Evolutionary conservation across 2,113 vertebrate genomes (phyloP).

Genomic region (Prochilodus magdalenae): DNA sequence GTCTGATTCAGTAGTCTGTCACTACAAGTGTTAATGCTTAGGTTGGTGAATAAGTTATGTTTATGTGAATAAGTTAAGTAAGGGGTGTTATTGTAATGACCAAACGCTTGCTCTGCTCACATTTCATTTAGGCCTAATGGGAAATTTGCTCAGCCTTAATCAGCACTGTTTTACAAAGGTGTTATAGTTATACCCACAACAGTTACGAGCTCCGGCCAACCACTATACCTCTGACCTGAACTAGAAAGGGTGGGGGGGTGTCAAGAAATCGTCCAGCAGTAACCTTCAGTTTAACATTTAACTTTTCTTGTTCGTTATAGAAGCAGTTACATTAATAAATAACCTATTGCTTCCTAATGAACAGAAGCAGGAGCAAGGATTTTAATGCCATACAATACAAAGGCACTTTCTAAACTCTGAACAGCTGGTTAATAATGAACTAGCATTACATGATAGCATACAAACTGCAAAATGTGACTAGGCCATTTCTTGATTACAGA

Average conservation of each 20-base stretch:
- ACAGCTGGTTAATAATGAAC: constrained; percentile 30
- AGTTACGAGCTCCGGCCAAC: background rate
- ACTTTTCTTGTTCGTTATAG: constrained; percentile 10
- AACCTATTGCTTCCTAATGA: constrained; percentile 50
- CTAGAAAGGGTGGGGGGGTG: background rate
- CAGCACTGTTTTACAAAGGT: background rate
- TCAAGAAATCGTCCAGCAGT: background rate
- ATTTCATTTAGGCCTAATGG: background rate
- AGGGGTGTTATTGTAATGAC: background rate
- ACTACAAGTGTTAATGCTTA: background rate
- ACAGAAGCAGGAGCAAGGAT: constrained; percentile 4
- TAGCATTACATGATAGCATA: background rate
- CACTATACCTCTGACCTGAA: background rate
- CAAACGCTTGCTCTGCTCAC: background rate
- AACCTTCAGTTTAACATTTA: constrained; percentile 36
- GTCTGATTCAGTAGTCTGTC: background rate
- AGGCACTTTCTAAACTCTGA: background rate
- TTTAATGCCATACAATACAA: background rate
- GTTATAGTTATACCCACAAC: background rate
- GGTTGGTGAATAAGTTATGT: too few relatives aligned
- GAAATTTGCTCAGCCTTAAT: background rate
- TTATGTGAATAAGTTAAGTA: too few relatives aligned
- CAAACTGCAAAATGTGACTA: background rate
- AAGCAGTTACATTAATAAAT: constrained; percentile 46
- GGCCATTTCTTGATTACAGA: background rate